Evolutionary conservation across 1,140 invertebrate species (phyloP).

Genomic region (Globodera ellingtonae): DNA sequence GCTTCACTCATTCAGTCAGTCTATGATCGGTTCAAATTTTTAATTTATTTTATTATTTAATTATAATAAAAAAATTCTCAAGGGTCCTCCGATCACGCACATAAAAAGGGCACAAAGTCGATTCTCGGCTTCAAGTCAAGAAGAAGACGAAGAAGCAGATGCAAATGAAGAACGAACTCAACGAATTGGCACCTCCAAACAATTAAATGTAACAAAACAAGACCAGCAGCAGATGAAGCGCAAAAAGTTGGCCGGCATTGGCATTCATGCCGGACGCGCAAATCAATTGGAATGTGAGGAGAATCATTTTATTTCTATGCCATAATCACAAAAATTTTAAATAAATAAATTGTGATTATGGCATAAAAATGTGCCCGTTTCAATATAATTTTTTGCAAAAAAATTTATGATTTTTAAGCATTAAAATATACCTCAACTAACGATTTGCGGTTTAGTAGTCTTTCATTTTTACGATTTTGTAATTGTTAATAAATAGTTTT

Average conservation of each 20-base stretch:
- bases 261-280: neutral
- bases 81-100: neutral
- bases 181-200: neutral
- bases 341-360: neutral
- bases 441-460: neutral
- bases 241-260: conserved; percentile 3
- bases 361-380: too few relatives aligned
- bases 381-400: too few relatives aligned
- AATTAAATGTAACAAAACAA: neutral
- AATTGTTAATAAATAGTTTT: neutral
- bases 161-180: neutral
- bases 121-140: too few relatives aligned
- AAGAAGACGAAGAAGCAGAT: too few relatives aligned
- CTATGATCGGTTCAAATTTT: too few relatives aligned
- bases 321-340: neutral
- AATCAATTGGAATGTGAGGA: conserved; percentile 1
- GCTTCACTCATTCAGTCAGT: too few relatives aligned
- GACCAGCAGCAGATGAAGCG: neutral
- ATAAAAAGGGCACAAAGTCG: neutral
- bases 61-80: too few relatives aligned
- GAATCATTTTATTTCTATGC: neutral
- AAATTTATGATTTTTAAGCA: too few relatives aligned
- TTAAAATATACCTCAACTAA: neutral
- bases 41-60: too few relatives aligned
- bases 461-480: neutral